phyloP scores from a whole-genome alignment of 2,888 invertebrate genomes.

The Nephrocerus scutellatus region DNA sequence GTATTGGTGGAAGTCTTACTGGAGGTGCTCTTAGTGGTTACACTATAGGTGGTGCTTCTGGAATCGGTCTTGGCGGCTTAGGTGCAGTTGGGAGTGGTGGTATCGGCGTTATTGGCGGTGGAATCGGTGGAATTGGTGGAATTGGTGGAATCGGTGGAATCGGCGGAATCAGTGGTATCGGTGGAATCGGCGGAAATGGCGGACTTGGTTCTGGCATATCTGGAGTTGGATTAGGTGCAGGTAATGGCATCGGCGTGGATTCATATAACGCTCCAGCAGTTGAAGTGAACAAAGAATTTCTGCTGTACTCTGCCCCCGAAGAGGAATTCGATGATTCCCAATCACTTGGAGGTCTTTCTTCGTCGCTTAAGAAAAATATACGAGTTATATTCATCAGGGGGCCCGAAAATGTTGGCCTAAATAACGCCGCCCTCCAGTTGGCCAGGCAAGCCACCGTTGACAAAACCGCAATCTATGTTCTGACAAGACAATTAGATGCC shows the following conservation, averaged over 20 bases:
- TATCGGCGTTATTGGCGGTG: constrained; percentile 25
- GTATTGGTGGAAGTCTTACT: constrained; percentile 10
- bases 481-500: constrained; percentile 36
- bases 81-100: constrained; percentile 17
- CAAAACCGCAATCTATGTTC: constrained; percentile 41
- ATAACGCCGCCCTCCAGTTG: constrained; percentile 33
- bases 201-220: no score
- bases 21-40: constrained; percentile 11
- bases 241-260: neutral
- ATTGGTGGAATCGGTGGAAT: neutral
- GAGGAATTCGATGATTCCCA: constrained; percentile 31
- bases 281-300: constrained; percentile 32
- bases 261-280: neutral
- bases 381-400: constrained; percentile 38
- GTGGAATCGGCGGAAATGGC: neutral
- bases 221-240: neutral
- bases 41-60: constrained; percentile 3
- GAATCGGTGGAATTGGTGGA: no score
- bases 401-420: constrained; percentile 35
- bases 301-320: constrained; percentile 34
- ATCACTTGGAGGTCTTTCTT: constrained; percentile 22
- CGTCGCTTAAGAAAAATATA: constrained; percentile 29
- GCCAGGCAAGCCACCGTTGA: constrained; percentile 35
- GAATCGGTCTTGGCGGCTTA: constrained; percentile 12
- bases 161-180: neutral